A percentile compares a stretch with the other conserved stretches of the same genome.
phyloP scores from a whole-genome alignment of 2,797 vertebrate genomes.

The Leucoraja ocellata region DNA sequence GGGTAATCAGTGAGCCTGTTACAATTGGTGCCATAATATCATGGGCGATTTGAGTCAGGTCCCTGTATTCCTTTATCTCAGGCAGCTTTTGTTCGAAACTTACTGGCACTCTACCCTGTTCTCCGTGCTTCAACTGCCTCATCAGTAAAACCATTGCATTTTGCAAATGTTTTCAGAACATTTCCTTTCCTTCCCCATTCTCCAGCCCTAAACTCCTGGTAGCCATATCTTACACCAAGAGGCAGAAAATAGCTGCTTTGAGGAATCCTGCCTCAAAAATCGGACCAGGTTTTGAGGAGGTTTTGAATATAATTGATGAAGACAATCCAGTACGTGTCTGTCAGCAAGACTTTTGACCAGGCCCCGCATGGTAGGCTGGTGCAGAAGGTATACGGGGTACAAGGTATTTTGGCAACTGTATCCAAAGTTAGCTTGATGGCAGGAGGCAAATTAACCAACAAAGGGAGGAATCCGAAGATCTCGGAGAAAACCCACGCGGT shows the following conservation, averaged over 20 bases:
- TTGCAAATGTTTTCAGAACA: not conserved
- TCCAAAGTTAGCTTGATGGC: no score
- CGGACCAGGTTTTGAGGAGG: no score
- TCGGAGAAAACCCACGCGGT: no score
- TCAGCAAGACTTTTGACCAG: no score
- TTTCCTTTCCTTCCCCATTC: not conserved
- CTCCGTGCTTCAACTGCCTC: not conserved
- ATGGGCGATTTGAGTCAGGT: not conserved
- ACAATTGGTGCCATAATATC: not conserved
- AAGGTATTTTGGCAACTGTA: no score
- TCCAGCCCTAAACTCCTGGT: not conserved
- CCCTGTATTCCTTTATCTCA: not conserved
- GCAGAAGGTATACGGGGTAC: no score
- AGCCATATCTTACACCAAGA: not conserved
- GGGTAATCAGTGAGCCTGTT: not conserved
- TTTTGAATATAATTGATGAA: no score
- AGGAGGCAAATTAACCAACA: no score
- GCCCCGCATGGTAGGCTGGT: no score
- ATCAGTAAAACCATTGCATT: not conserved
- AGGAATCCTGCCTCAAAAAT: no score
- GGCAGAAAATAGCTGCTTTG: not conserved
- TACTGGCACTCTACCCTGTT: not conserved
- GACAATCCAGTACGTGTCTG: no score
- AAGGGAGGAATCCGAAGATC: no score
- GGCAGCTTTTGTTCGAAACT: not conserved